Evolutionary conservation across 2,888 invertebrate genomes (phyloP).

Genomic region (Drosophila anomelani): DNA sequence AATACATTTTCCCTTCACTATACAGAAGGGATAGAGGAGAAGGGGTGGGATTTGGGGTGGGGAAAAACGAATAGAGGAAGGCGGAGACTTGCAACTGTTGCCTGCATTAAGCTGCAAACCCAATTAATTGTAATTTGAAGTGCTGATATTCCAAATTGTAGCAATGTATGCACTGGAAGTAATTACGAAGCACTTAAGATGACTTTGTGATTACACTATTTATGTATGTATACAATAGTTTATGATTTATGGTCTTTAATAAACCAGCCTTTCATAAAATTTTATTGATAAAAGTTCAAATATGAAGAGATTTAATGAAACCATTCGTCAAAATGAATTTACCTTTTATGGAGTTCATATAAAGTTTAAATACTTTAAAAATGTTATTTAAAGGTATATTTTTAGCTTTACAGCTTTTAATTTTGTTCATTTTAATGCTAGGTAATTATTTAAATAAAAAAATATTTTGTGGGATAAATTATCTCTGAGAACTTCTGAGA

Average conservation of each 20-base stretch:
- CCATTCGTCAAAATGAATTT: neutral
- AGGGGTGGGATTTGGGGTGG: neutral
- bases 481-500: too few species aligned
- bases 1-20: neutral
- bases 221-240: too few species aligned
- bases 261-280: neutral
- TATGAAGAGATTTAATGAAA: neutral
- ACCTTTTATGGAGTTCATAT: too few species aligned
- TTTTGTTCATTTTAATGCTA: too few species aligned
- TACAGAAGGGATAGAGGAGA: constrained; percentile 39
- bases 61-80: neutral
- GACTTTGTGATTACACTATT: neutral
- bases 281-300: neutral
- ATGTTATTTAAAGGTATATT: neutral
- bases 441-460: too few species aligned
- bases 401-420: neutral
- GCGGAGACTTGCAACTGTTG: constrained; percentile 60
- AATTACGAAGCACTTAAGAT: neutral
- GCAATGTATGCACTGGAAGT: constrained; percentile 4
- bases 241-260: neutral
- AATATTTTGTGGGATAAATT: too few species aligned
- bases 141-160: constrained; percentile 30
- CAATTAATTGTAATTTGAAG: constrained; percentile 67
- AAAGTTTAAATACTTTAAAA: neutral
- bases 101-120: constrained; percentile 28